phyloP scores from a whole-genome alignment of 2,113 vertebrate species.

The Syngnathoides biaculeatus region DNA sequence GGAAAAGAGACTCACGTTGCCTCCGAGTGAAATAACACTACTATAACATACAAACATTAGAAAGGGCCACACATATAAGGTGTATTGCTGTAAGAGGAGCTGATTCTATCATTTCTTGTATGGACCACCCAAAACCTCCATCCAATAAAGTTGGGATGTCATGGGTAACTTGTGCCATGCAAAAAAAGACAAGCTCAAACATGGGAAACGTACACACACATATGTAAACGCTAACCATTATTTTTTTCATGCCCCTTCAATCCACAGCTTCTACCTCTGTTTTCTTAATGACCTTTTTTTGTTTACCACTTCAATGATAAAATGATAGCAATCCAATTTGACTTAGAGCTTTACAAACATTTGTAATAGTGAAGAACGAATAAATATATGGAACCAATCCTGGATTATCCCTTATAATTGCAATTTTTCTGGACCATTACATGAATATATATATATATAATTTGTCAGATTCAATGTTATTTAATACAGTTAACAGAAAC shows the following conservation, averaged over 20 bases:
- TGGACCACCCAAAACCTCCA: neutral
- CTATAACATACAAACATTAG: conserved; percentile 67
- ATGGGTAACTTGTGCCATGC: neutral
- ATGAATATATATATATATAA: too few relatives aligned
- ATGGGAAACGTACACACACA: neutral
- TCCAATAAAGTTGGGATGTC: neutral
- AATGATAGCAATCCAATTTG: neutral
- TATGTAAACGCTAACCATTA: neutral
- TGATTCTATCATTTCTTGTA: neutral
- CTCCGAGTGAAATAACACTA: conserved; percentile 94
- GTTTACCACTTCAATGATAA: conserved; percentile 20
- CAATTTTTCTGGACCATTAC: too few relatives aligned
- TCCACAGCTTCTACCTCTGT: conserved; percentile 56
- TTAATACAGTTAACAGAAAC: too few relatives aligned
- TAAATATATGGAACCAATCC: too few relatives aligned
- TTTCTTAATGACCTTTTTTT: conserved; percentile 24
- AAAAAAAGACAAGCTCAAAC: neutral
- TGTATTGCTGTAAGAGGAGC: neutral
- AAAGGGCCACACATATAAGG: conserved; percentile 2
- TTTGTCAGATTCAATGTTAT: too few relatives aligned
- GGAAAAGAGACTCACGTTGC: conserved; percentile 90
- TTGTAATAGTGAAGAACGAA: too few relatives aligned
- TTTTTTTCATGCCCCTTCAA: conserved; percentile 20
- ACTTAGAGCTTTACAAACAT: too few relatives aligned
- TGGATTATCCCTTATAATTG: too few relatives aligned